Percentiles rank a stretch among this genome's conserved stretches.
Evolutionary conservation across 1,140 invertebrate genomes (phyloP).

Genomic region (Brachionus sp.): DNA sequence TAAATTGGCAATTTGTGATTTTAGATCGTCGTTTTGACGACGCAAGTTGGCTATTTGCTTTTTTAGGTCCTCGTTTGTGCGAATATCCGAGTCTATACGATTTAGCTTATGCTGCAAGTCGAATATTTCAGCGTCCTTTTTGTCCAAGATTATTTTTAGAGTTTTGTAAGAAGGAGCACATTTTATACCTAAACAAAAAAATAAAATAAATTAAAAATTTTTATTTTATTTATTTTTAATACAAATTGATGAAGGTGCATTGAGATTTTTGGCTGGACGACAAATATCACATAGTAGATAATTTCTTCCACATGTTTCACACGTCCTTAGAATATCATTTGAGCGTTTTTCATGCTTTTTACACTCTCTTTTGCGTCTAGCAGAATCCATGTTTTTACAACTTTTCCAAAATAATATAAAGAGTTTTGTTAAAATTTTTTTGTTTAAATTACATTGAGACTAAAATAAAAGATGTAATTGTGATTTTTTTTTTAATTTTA

Average conservation of each 20-base stretch:
- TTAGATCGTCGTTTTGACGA: not conserved
- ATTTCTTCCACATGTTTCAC: slow-evolving; percentile 25
- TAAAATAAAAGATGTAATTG: not conserved
- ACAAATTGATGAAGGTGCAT: slow-evolving; percentile 32
- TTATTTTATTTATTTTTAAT: slow-evolving; percentile 1
- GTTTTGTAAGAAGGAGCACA: slow-evolving; percentile 32
- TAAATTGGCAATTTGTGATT: not conserved
- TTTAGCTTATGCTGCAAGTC: not conserved
- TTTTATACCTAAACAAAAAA: not conserved
- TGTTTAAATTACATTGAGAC: not conserved
- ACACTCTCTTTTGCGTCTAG: slow-evolving; percentile 2
- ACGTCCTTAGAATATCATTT: not conserved
- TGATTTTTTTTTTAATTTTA: not conserved
- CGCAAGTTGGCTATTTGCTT: slow-evolving; percentile 29
- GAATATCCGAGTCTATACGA: not conserved
- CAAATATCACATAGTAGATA: slow-evolving; percentile 27
- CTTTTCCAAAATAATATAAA: not conserved
- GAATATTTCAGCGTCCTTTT: slow-evolving; percentile 35
- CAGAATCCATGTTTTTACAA: slow-evolving; percentile 16
- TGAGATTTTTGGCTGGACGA: not conserved
- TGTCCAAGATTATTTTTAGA: slow-evolving; percentile 14
- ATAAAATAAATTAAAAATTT: not conserved
- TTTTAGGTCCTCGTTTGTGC: slow-evolving; percentile 16
- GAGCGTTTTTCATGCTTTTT: slow-evolving; percentile 25
- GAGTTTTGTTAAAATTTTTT: not conserved